Base-by-base conservation (phyloP, 2,113 vertebrate genomes). In the Leucopsar rothschildi region DNA sequence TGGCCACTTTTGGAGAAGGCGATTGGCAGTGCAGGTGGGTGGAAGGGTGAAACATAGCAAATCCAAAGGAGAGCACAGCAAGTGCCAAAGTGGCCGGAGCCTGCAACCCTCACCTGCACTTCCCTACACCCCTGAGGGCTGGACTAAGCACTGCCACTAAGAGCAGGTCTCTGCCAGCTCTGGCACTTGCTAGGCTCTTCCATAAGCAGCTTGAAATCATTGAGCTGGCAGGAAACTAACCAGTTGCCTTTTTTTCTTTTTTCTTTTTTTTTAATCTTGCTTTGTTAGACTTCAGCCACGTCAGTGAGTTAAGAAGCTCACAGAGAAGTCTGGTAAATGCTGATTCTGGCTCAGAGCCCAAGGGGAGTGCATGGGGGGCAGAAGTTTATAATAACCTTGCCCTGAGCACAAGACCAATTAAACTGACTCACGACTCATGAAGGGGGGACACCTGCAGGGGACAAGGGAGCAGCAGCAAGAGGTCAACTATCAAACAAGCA, bases 1-100 rank as follows among this genome's bases (percentile, higher is more conserved):
- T 0, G 17, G 19, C 19, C n/a, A 6, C 39, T 79, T 88, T 8
- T 18, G 22, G 75, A 57, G 1, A 35, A 70, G 44, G 27, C 0
- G 0, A 47, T 9, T 9, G 45, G 84, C 44, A 72, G 53, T 3
- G 17, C 16, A 35, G 2, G 3, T 0, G 11, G 64, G 44, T 56
- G n/a, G 50, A 64, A 39, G 0, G 1, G 82, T 1, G 0, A 59
- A 47, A 50, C 2, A 2, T 49, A 79, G 61, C 0, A 0, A 82
- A 45, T 33, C 35, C 79, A 40, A 24, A 0, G 33, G 52, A 31
- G 24, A 52, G 35, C 1, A 1, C 56, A 47, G 55, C 1, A 0
- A 66, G 33, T 6, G 39, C 29, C 82, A 25, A 50, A 50, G 59
- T 49, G 47, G 9, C 27, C 0, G 0, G 50, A 86, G 59, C 53